Conservation (phyloP, 1,140 invertebrate species). For the Probaryconus sp. region DNA sequence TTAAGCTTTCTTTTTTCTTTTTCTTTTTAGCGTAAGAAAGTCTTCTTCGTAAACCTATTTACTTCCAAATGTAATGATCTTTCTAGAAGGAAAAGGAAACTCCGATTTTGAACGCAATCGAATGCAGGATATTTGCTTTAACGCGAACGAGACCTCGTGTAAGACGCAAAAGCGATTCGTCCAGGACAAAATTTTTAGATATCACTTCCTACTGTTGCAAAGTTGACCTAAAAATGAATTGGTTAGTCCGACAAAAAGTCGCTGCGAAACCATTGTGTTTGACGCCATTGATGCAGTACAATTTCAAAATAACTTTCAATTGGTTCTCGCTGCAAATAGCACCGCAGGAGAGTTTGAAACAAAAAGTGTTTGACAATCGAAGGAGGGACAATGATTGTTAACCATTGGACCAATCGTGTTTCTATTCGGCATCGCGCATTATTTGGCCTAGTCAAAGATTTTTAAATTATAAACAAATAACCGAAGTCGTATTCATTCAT, state of each 20-base stretch:
- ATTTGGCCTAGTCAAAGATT: too few relatives aligned
- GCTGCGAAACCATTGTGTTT: constrained; percentile 33
- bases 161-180: constrained; percentile 51
- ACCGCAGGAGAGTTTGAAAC: constrained; percentile 62
- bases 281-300: constrained; percentile 41
- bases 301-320: constrained; percentile 57
- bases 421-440: too few relatives aligned
- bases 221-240: constrained; percentile 49
- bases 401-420: constrained; percentile 65
- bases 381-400: constrained; percentile 65
- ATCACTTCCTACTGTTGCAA: constrained; percentile 65
- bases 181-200: constrained; percentile 57
- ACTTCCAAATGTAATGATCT: too few relatives aligned
- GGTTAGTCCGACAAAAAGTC: constrained; percentile 36
- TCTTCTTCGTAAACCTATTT: too few relatives aligned
- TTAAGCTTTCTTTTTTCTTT: too few relatives aligned
- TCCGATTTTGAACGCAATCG: constrained; percentile 67
- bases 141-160: constrained; percentile 36
- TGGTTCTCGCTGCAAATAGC: constrained; percentile 61
- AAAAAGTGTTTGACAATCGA: constrained; percentile 62
- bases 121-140: constrained; percentile 73
- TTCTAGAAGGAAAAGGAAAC: constrained; percentile 70
- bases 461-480: too few relatives aligned
- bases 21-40: too few relatives aligned
- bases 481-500: too few relatives aligned